These are phyloP conservation scores for Coelinius sp. DNA, from an alignment of 2,888 invertebrate species.

Conservation along the genomic window DNA sequence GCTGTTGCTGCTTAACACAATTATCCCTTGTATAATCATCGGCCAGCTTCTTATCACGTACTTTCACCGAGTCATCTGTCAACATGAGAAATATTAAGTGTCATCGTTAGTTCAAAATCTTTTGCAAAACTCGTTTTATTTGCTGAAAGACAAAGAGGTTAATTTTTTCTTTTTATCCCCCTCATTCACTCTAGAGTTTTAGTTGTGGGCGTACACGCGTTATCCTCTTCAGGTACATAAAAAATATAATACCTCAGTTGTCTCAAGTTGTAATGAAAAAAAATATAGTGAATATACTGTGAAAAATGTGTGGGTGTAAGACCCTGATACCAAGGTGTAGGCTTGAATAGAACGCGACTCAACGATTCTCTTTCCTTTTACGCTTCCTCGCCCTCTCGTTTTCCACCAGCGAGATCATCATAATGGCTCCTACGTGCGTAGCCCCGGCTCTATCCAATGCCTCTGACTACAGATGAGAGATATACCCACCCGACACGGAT, in stretches of 20 bases:
- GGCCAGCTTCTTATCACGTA: slow-evolving; percentile 63
- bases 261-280: slow-evolving; percentile 10
- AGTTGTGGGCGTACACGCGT: slow-evolving; percentile 30
- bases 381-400: slow-evolving; percentile 51
- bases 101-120: slow-evolving; percentile 29
- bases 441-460: slow-evolving; percentile 18
- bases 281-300: slow-evolving; percentile 5
- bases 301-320: slow-evolving; percentile 52
- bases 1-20: slow-evolving; percentile 72
- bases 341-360: slow-evolving; percentile 54
- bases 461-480: slow-evolving; percentile 16
- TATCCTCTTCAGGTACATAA: not conserved
- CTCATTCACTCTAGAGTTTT: not conserved
- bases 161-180: not conserved
- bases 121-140: not conserved
- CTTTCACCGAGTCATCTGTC: slow-evolving; percentile 59
- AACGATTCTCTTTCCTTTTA: slow-evolving; percentile 57
- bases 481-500: slow-evolving; percentile 12
- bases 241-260: slow-evolving; percentile 31
- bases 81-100: not conserved
- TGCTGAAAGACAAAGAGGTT: too few species aligned
- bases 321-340: slow-evolving; percentile 57
- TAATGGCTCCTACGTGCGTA: slow-evolving; percentile 41
- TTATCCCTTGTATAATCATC: slow-evolving; percentile 62
- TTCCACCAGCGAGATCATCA: slow-evolving; percentile 50